These are phyloP conservation scores for Gracilinanus agilis DNA, from an alignment of 2,113 vertebrate species.

Conservation along the genomic window DNA sequence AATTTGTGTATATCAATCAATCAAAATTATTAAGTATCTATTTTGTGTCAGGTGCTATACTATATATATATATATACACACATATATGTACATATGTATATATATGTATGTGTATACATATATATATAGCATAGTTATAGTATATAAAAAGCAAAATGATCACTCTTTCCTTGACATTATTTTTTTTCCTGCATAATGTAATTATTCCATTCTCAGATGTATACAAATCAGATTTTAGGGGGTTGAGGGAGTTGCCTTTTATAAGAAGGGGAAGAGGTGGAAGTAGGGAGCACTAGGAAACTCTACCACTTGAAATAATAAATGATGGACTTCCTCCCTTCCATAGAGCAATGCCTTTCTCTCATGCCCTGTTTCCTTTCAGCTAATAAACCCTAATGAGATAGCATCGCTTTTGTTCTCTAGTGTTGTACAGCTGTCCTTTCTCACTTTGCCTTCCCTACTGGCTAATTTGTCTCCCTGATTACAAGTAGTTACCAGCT, in stretches of 20 bases:
- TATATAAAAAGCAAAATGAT: not conserved
- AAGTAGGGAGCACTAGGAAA: constrained; percentile 43
- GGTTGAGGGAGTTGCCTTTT: not conserved
- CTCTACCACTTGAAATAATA: constrained; percentile 52
- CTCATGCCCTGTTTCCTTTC: constrained; percentile 65
- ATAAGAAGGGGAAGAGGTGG: not conserved
- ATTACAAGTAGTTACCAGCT: not conserved
- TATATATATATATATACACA: not conserved
- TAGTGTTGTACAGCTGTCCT: constrained; percentile 65
- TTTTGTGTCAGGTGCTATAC: not conserved
- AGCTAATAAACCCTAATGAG: constrained; percentile 76
- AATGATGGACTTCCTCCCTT: constrained; percentile 73
- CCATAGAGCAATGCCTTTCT: constrained; percentile 67
- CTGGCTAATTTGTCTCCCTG: constrained; percentile 64
- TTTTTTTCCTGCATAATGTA: not conserved
- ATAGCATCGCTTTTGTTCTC: constrained; percentile 45
- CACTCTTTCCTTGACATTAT: not conserved
- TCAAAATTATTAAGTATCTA: too few relatives aligned
- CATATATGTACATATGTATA: too few relatives aligned
- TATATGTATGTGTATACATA: too few relatives aligned
- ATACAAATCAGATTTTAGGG: not conserved
- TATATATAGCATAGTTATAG: not conserved
- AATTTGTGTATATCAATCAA: too few relatives aligned
- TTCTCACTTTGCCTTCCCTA: constrained; percentile 64
- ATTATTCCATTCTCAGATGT: not conserved